Evolutionary conservation across 2,113 vertebrate species (phyloP), one percentile per base, ranked within the genome.

Genomic region (Hypanus sabinus): DNA sequence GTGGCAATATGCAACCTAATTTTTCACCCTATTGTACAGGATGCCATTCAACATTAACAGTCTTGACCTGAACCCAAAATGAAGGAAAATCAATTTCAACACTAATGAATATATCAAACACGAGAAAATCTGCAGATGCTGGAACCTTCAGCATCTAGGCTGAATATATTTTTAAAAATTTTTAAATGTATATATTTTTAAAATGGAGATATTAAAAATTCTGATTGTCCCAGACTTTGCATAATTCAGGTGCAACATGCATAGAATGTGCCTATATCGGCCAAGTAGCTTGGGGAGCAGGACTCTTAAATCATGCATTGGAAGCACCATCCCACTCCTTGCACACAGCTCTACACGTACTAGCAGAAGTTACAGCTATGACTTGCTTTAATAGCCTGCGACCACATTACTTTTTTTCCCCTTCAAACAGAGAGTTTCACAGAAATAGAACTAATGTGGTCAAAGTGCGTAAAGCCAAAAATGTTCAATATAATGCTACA

Each of bases 171-270:
- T 46, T 1, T 1, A 46, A 46, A 46, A 46, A 46, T 46, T 46
- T 46, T 46, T 46, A 46, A 46, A 46, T 90, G 65, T 65, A 90
- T 68, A 33, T 20, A 85, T 85, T 20, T 68, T 85, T 65, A 65
- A 33, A 90, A 90, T 33, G 30, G 55, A 60, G 57, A 65, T 90
- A n/a, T 90, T 90, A 65, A 88, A 88, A 90, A 30, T 90, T 60
- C 30, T 90, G 85, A 68, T 90, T 90, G 85, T 90, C 85, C 30
- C 85, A 68, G 62, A 68, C n/a, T 68, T 73, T 90, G 85, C 30
- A 68, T 65, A 90, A 33, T 33, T 90, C 57, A 65, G 60, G 60
- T 90, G 85, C 85, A 90, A 90, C 85, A 65, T 65, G 85, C 85
- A 33, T 62, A 16, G 83, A 88, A n/a, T 27, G 60, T 88, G 55